These are phyloP conservation scores for Lytechinus variegatus DNA, from an alignment of 35 echinoderm and acorn worm species.

Conservation along the genomic window DNA sequence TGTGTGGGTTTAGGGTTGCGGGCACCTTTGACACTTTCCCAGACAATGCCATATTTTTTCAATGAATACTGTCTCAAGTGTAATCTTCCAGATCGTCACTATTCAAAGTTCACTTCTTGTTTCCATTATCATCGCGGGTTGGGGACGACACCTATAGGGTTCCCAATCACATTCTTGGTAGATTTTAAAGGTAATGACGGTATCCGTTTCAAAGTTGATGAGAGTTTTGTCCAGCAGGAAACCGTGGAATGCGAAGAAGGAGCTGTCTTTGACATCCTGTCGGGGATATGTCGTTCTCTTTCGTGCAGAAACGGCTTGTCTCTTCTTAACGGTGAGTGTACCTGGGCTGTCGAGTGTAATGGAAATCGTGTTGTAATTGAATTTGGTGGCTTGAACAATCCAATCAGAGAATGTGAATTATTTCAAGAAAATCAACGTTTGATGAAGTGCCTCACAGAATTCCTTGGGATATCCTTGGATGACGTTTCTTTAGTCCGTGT, in stretches of 20 bases:
- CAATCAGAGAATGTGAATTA: neutral
- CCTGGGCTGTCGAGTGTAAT: neutral
- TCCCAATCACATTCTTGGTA: constrained; percentile 6
- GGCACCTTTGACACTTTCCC: neutral
- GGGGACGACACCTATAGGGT: neutral
- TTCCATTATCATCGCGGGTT: neutral
- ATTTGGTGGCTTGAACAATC: neutral
- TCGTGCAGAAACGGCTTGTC: neutral
- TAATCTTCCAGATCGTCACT: neutral
- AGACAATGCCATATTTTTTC: neutral
- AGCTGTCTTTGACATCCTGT: neutral
- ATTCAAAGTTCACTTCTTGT: neutral
- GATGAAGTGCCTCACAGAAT: neutral
- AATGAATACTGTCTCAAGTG: constrained; percentile 4
- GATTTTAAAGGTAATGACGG: neutral
- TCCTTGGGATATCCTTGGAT: neutral
- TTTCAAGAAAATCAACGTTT: neutral
- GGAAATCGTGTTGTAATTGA: neutral
- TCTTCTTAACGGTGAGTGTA: neutral
- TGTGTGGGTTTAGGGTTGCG: neutral
- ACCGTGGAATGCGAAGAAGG: neutral
- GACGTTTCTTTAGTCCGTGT: neutral
- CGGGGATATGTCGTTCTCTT: constrained; percentile 8
- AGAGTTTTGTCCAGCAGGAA: neutral
- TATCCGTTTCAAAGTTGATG: neutral